These are phyloP conservation scores for Parascotia fuliginaria DNA, from an alignment of 2,888 invertebrate genomes.

Conservation along the genomic window DNA sequence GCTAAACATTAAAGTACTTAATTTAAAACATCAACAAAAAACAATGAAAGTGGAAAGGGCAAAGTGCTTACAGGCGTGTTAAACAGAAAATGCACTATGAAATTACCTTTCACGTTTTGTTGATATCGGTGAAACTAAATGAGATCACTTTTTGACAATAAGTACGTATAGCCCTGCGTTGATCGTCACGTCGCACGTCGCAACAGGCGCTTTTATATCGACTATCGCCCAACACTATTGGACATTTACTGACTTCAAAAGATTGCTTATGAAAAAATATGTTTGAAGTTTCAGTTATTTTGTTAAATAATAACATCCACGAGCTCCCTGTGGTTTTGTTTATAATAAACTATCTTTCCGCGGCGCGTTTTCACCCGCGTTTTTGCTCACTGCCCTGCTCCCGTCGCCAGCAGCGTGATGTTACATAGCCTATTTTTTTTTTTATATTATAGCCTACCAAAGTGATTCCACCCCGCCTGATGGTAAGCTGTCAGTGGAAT, in stretches of 20 bases:
- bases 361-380: too few species aligned
- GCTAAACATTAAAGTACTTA: conserved; percentile 33
- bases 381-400: too few species aligned
- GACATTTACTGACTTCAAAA: conserved; percentile 20
- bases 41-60: conserved; percentile 77
- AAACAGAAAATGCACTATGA: conserved; percentile 81
- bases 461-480: too few species aligned
- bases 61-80: conserved; percentile 75
- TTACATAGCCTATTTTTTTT: too few species aligned
- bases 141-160: conserved; percentile 75
- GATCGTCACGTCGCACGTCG: conserved; percentile 65
- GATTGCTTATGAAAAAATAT: conserved; percentile 31
- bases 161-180: conserved; percentile 54
- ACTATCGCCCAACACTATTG: conserved; percentile 42
- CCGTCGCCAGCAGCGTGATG: too few species aligned
- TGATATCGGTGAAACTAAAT: conserved; percentile 75
- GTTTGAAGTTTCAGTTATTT: conserved; percentile 27
- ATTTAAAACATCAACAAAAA: conserved; percentile 57
- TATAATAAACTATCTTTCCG: background rate
- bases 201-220: conserved; percentile 59
- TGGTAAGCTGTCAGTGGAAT: too few species aligned
- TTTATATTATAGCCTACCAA: too few species aligned
- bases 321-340: background rate
- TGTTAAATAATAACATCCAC: conserved; percentile 21
- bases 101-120: conserved; percentile 83